phyloP scores from a whole-genome alignment of 2,888 invertebrate species.

The Leucozona laternaria region DNA sequence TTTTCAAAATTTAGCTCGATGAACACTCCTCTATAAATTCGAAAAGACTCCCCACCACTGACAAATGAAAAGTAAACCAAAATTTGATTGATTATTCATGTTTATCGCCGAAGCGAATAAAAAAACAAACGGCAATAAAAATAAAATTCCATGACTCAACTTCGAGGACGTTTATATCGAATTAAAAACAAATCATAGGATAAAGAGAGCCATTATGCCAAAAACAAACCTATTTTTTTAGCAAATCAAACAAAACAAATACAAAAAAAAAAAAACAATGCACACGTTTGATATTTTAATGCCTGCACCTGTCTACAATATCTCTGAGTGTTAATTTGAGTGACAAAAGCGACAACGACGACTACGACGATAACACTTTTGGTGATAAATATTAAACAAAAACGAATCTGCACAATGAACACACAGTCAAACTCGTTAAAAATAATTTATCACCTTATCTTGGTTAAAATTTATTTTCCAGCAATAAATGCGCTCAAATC shows the following conservation, averaged over 20 bases:
- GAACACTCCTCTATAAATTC: not conserved
- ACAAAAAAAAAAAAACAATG: not conserved
- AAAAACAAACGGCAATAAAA: not conserved
- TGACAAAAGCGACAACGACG: not conserved
- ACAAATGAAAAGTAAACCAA: not conserved
- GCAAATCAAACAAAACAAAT: not conserved
- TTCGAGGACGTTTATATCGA: not conserved
- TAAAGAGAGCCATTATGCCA: not conserved
- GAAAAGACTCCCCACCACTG: not conserved
- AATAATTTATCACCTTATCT: constrained; percentile 36
- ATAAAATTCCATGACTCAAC: constrained; percentile 22
- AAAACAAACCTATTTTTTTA: constrained; percentile 1
- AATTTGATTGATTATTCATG: constrained; percentile 57
- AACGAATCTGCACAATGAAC: constrained; percentile 18
- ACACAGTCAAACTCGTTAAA: constrained; percentile 21
- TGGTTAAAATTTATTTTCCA: constrained; percentile 17
- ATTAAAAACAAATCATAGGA: not conserved
- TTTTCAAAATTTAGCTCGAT: too few species aligned
- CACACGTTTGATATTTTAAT: constrained; percentile 39
- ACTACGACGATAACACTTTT: constrained; percentile 12
- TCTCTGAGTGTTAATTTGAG: constrained; percentile 10
- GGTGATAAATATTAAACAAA: constrained; percentile 23
- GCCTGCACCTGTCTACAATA: constrained; percentile 33
- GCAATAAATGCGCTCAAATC: constrained; percentile 26
- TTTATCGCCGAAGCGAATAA: constrained; percentile 21